Evolutionary conservation across 1,140 invertebrate genomes (phyloP), one percentile per base, ranked within the genome.

Genomic region (Heliconius congener): DNA sequence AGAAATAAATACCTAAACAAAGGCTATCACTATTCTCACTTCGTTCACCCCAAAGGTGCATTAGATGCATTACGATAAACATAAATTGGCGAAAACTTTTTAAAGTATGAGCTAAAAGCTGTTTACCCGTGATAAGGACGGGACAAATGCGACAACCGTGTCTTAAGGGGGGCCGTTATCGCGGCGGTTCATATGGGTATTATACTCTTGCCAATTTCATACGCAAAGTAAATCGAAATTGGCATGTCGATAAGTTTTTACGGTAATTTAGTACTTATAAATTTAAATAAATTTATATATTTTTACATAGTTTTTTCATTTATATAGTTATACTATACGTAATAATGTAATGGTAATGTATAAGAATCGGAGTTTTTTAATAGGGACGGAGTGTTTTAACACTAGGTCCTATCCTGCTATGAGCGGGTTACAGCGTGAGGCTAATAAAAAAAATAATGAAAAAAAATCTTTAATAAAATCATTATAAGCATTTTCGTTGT

Each of bases 111-210:
- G 55, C 72, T 74, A 74, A 78, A 78, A 78, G 77, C 77, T 78
- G 72, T 78, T 78, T 78, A 78, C 78, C 37, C 60, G 19, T 80
- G 74, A 80, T 80, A 80, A 74, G 52, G 71, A 71, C 37, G 71
- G 82, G 82, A 84, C 84, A 88, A 88, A 86, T 87, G 82, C 60
- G 71, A 52, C 74, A 74, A 72, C 78, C 79, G 79, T 81, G 76
- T 85, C 81, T 83, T 78, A 79, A 81, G 83, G 86, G 85, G 80
- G 77, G 19, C 52, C 74, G 79, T 82, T 85, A 87, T 87, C 86
- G 80, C 74, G 73, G 66, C 77, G 76, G 81, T 84, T 83, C 79
- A 83, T 83, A 76, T 76, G 75, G 74, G 79, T 83, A 81, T 85
- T 83, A 82, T 76, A 76, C 80, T 78, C 30, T 34, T 27, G 74